phyloP scores from a whole-genome alignment of 2,113 vertebrate genomes.

The Archilochus colubris region DNA sequence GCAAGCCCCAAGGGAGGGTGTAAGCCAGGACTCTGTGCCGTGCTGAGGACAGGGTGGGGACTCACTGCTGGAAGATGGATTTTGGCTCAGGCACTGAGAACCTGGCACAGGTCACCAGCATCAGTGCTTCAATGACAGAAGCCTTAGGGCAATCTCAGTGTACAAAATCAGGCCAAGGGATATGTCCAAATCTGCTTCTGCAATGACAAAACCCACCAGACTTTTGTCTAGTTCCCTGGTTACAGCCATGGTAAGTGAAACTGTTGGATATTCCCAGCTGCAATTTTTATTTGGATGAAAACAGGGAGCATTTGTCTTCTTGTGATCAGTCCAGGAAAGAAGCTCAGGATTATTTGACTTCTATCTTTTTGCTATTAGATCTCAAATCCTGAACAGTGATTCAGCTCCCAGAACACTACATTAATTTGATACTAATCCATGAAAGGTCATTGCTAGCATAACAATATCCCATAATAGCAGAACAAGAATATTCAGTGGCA shows the following conservation, averaged over 20 bases:
- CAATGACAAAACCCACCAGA: not conserved
- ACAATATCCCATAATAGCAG: not conserved
- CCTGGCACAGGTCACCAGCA: not conserved
- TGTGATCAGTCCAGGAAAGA: not conserved
- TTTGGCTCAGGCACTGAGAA: not conserved
- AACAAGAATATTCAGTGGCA: not conserved
- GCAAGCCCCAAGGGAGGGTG: not conserved
- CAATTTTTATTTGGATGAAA: not conserved
- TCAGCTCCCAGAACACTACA: not conserved
- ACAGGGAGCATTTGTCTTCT: not conserved
- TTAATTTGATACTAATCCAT: not conserved
- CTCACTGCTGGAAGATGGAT: not conserved
- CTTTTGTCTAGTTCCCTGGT: not conserved
- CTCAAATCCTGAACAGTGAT: not conserved
- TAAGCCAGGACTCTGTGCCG: not conserved
- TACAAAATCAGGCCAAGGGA: not conserved
- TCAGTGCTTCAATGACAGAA: rapidly evolving
- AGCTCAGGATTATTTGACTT: not conserved
- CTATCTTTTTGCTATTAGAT: not conserved
- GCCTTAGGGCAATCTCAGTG: not conserved
- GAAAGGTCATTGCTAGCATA: slow-evolving; percentile 39
- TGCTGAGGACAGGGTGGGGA: not conserved
- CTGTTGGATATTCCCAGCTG: not conserved
- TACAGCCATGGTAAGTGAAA: not conserved
- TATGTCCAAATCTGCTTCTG: not conserved